phyloP scores from a whole-genome alignment of 2,113 vertebrate genomes.

The Addax nasomaculatus region DNA sequence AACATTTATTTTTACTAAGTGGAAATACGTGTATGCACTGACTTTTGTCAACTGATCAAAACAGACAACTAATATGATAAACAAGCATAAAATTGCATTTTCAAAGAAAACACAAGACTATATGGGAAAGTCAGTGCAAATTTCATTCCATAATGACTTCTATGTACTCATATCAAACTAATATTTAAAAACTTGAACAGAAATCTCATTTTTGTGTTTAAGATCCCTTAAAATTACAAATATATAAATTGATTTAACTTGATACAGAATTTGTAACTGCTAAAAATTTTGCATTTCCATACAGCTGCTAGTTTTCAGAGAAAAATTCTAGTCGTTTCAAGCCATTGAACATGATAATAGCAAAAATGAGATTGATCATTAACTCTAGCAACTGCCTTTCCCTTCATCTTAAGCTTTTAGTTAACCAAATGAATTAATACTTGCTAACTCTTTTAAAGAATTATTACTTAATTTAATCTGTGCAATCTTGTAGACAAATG shows the following conservation, averaged over 20 bases:
- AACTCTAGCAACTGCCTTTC: slow-evolving; percentile 64
- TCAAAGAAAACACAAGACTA: slow-evolving; percentile 24
- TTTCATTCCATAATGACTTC: slow-evolving; percentile 35
- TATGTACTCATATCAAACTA: not conserved
- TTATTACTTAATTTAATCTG: slow-evolving; percentile 72
- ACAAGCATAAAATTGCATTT: slow-evolving; percentile 5
- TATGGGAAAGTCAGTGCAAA: slow-evolving; percentile 32
- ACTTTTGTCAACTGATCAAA: slow-evolving; percentile 40
- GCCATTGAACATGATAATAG: slow-evolving; percentile 66
- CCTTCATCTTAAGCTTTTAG: slow-evolving; percentile 55
- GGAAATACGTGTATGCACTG: not conserved
- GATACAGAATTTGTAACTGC: slow-evolving; percentile 37
- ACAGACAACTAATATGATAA: slow-evolving; percentile 17
- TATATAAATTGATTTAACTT: slow-evolving; percentile 43
- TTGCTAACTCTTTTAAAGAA: slow-evolving; percentile 47
- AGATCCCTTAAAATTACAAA: slow-evolving; percentile 37
- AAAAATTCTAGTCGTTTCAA: slow-evolving; percentile 55
- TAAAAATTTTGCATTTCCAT: slow-evolving; percentile 40
- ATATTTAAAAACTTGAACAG: slow-evolving; percentile 45
- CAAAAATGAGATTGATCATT: slow-evolving; percentile 66
- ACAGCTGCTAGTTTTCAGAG: slow-evolving; percentile 58
- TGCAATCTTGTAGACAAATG: slow-evolving; percentile 57
- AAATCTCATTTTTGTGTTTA: slow-evolving; percentile 45
- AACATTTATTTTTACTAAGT: slow-evolving; percentile 30
- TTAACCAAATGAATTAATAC: slow-evolving; percentile 66